phyloP scores from a whole-genome alignment of 2,113 vertebrate genomes.

The Mus pahari region DNA sequence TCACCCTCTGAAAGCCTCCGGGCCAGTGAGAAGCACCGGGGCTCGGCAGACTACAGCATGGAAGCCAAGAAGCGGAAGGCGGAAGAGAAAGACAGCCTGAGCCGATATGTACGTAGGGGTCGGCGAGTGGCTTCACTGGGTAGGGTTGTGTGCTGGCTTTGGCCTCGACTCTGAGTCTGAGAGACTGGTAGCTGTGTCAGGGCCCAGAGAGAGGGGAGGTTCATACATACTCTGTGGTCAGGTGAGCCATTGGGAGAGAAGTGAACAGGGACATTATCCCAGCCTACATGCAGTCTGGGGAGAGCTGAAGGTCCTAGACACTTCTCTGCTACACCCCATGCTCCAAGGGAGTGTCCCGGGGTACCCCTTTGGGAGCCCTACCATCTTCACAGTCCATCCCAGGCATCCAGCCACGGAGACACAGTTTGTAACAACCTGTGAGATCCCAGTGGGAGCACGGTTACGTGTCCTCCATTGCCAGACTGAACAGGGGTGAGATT shows the following conservation, averaged over 20 bases:
- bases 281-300: fast-evolving
- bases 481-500: not conserved
- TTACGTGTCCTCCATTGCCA: not conserved
- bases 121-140: fast-evolving
- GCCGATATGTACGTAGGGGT: constrained; percentile 92
- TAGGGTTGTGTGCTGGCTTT: not conserved
- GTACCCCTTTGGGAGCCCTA: fast-evolving
- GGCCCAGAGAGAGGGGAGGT: too few species aligned
- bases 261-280: fast-evolving
- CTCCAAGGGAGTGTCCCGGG: fast-evolving
- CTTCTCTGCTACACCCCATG: fast-evolving
- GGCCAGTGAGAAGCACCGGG: constrained; percentile 94
- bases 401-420: not conserved
- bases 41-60: constrained; percentile 93
- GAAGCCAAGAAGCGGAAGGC: constrained; percentile 97
- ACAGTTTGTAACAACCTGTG: not conserved
- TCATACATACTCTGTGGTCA: fast-evolving
- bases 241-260: fast-evolving
- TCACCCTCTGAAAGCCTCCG: constrained; percentile 96
- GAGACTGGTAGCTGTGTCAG: not conserved
- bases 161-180: not conserved
- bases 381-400: too few species aligned
- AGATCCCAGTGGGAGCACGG: not conserved
- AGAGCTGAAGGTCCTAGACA: not conserved
- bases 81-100: constrained; percentile 96